phyloP scores from a whole-genome alignment of 92 coral and sea anemone genomes.

The Muricea muricata region DNA sequence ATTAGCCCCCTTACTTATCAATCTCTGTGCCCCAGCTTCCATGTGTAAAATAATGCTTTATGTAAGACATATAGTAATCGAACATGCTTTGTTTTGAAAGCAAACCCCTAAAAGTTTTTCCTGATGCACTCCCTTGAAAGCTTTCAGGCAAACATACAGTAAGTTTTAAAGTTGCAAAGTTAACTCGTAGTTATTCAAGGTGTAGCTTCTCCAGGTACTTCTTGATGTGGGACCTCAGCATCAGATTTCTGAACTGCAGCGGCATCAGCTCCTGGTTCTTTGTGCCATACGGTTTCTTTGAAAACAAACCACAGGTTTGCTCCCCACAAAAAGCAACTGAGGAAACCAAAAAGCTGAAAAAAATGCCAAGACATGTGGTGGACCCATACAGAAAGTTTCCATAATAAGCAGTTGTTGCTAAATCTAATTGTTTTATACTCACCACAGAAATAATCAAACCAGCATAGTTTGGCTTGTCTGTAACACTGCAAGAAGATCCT shows the following conservation, averaged over 20 bases:
- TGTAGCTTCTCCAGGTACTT: constrained; percentile 61
- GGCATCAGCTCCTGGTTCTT: constrained; percentile 49
- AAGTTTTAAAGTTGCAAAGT: not conserved
- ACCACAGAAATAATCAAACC: constrained; percentile 91
- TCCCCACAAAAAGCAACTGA: constrained; percentile 89
- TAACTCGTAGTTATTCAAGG: not conserved
- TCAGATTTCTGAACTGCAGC: constrained; percentile 49
- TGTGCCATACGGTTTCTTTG: constrained; percentile 99
- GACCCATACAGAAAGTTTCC: too few relatives aligned
- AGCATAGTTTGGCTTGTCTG: constrained; percentile 65
- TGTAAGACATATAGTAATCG: too few relatives aligned
- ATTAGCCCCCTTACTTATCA: too few relatives aligned
- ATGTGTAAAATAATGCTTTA: too few relatives aligned
- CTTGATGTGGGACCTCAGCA: constrained; percentile 55
- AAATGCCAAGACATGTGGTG: too few relatives aligned
- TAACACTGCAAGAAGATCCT: not conserved
- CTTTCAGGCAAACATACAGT: too few relatives aligned
- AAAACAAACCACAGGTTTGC: constrained; percentile 94
- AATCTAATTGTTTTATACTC: constrained; percentile 43
- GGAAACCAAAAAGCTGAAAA: constrained; percentile 81
- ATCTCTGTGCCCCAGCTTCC: too few relatives aligned
- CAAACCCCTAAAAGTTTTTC: too few relatives aligned
- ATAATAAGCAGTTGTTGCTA: too few relatives aligned
- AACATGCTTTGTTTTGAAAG: too few relatives aligned
- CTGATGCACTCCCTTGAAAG: too few relatives aligned